phyloP scores from a whole-genome alignment of 2,113 vertebrate genomes.

The Neogale vison region DNA sequence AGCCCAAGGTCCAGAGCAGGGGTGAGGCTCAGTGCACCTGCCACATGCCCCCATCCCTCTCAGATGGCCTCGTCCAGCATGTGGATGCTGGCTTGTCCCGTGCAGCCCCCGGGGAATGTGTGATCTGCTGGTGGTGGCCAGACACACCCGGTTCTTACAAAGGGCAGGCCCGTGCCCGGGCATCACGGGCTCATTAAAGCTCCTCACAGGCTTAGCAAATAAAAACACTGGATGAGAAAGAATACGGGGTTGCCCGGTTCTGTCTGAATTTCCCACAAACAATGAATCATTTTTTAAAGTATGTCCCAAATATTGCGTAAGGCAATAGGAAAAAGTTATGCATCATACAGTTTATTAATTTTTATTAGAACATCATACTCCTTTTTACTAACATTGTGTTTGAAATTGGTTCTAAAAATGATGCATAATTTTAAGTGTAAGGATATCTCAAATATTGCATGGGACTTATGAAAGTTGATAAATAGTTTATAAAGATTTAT shows the following conservation, averaged over 20 bases:
- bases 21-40: background rate
- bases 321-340: background rate
- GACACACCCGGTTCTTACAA: background rate
- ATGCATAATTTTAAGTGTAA: background rate
- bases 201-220: background rate
- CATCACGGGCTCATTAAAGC: fast-evolving
- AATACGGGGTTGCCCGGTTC: fast-evolving
- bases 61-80: fast-evolving
- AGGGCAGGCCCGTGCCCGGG: fast-evolving
- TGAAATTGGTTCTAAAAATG: background rate
- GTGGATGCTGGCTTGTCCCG: background rate
- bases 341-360: background rate
- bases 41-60: background rate
- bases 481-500: background rate
- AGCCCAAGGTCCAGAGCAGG: background rate
- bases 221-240: no score
- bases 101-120: fast-evolving
- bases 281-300: background rate
- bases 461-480: background rate
- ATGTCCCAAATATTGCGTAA: background rate
- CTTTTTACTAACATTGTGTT: background rate
- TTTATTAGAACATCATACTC: background rate
- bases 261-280: background rate
- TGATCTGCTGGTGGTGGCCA: fast-evolving
- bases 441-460: background rate